Evolutionary conservation across 2,888 invertebrate genomes (phyloP), one percentile per base, ranked within the genome.

Genomic region (Hanleya hanleyi): DNA sequence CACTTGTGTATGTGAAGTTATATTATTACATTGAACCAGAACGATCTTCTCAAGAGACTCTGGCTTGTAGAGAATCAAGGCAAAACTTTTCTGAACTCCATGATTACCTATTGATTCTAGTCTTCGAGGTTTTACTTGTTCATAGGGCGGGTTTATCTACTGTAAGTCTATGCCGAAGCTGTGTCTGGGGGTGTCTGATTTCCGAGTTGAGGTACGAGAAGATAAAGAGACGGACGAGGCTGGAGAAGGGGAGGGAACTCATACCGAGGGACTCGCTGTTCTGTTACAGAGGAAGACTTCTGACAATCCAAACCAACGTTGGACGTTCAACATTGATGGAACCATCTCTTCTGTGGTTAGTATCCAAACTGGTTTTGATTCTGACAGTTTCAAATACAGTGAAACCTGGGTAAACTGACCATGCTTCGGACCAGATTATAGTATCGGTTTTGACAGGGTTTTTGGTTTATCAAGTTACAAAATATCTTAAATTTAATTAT

Each of bases 261-360:
- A 75, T 18, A 77, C 87, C 15, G 80, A 84, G 15, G 90, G 89
- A 0, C 86, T 79, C 74, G 78, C 82, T 37, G 87, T 90, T 36
- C 76, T 77, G 12, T 66, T 90, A 50, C 86, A 88, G 78, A 86
- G 87, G 77, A 86, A 84, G 64, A 81, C 80, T 75, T 66, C 80
- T 5, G 83, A 83, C 29, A 85, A 82, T 67, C 78, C 82, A 7
- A 74, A 78, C 57, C 90, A 90, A 79, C 80, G 83, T 68, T 90
- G 90, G 90, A 77, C 71, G 22, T 89, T 90, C 77, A 85, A 83
- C 35, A 69, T 82, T 5, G 87, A 89, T 73, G 90, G 88, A n/a
- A 83, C 83, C 22, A 85, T 90, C 18, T 80, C 81, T 15, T 79
- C 82, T 57, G 77, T 82, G 81, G 88, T 87, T 75, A 72, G 73